Evolutionary conservation across 2,888 invertebrate genomes (phyloP), one percentile per base, ranked within the genome.

Genomic region (Eupithecia tripunctaria): DNA sequence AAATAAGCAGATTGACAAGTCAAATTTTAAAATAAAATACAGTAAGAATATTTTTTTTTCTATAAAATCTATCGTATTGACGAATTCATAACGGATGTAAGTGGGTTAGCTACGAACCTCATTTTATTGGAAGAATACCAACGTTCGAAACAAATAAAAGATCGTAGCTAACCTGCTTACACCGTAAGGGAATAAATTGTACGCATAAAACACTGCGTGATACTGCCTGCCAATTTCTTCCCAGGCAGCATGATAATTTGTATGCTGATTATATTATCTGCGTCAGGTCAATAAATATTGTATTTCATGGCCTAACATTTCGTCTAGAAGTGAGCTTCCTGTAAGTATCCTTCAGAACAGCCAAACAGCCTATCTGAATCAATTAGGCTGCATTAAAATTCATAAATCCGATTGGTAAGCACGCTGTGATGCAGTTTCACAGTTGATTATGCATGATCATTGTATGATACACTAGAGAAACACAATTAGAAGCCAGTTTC

Each of bases 371-470:
- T 25, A 51, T 56, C 56, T 25, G 56, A 56, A 25, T 56, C 69
- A 67, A 67, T 59, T 63, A 64, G 41, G 67, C 32, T 43, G 27
- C 73, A 74, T 74, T 67, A 51, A 72, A 72, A 75, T 75, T 72
- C 75, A 72, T 72, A 67, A 68, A 66, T 72, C 67, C 60, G 43
- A 75, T 72, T 72, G 64, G 59, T 67, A 68, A 63, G 74, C 71
- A 67, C 70, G 72, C 70, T 72, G 72, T 70, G 64, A 68, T 70
- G 67, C 65, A 38, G 67, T 83, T 67, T 60, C 72, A 66, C 65
- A 62, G 72, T 36, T 65, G n/a, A 64, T 68, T 41, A 32, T 38
- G 63, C 43, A 51, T 47, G 38, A 36, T 12, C 43, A 12, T 51
- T 38, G 15, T 67, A 67, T 43, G 71, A 51, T 71, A 63, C 71